A percentile compares a stretch with the other conserved stretches of the same genome.
Conservation (phyloP, 2,113 vertebrate genomes). For the Cnemophilus loriae region DNA sequence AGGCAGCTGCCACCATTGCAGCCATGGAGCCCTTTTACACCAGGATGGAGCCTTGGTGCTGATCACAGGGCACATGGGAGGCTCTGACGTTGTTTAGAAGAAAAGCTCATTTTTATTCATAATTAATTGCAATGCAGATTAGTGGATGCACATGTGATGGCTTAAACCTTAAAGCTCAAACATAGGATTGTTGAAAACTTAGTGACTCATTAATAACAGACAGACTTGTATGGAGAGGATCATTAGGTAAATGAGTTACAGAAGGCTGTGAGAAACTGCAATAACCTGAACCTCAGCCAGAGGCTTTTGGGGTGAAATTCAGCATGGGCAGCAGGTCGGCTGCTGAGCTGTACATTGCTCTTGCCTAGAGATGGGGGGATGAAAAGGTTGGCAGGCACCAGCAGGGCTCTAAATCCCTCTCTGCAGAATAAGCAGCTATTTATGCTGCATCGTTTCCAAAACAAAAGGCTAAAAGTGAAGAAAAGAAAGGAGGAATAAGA, state of each 20-base stretch:
- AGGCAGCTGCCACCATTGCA: background rate
- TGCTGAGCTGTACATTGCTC: background rate
- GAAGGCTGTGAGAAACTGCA: constrained; percentile 31
- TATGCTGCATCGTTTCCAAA: background rate
- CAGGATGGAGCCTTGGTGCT: background rate
- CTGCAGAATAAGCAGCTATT: background rate
- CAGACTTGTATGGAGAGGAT: constrained; percentile 5
- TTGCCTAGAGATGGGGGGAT: background rate
- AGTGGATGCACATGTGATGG: constrained; percentile 12
- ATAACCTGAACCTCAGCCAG: constrained; percentile 9
- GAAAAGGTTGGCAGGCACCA: background rate
- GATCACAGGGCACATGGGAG: background rate
- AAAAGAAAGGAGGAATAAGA: background rate
- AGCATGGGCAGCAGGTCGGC: background rate
- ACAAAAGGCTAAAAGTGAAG: background rate
- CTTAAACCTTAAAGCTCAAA: constrained; percentile 40
- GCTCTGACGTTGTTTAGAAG: background rate
- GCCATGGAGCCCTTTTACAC: background rate
- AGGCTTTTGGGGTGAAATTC: constrained; percentile 6
- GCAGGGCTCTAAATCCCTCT: background rate
- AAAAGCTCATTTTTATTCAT: constrained; percentile 40
- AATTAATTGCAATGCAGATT: constrained; percentile 44
- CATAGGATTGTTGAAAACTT: constrained; percentile 19
- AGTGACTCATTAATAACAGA: constrained; percentile 55
- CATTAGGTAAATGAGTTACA: constrained; percentile 54